Conservation (phyloP, 2,888 invertebrate genomes). For the Adelphocoris suturalis region DNA sequence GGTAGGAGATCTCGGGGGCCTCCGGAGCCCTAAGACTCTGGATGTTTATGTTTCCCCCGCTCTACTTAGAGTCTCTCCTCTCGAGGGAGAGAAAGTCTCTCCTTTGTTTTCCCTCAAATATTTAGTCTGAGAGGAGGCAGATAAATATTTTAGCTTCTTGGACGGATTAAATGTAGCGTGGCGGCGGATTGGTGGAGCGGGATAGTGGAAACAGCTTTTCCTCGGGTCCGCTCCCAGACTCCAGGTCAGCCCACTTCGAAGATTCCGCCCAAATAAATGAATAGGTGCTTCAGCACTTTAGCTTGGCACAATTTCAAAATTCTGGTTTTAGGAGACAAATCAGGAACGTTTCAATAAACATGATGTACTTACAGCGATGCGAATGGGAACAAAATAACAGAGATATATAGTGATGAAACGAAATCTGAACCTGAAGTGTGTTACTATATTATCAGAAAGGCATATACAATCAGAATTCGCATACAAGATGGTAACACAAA, state of each 20-base stretch:
- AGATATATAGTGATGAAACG: no score
- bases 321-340: no score
- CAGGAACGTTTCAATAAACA: no score
- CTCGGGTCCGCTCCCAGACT: neutral
- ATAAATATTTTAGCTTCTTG: conserved; percentile 64
- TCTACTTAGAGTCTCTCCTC: neutral
- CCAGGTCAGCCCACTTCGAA: neutral
- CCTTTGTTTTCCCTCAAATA: conserved; percentile 64
- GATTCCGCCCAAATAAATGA: neutral
- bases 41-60: conserved; percentile 60
- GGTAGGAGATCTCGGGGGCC: neutral
- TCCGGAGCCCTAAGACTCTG: conserved; percentile 36
- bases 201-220: conserved; percentile 2
- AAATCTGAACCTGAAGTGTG: no score
- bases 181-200: conserved; percentile 28
- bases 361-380: no score
- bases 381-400: no score
- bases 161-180: conserved; percentile 60
- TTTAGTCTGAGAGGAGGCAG: conserved; percentile 64
- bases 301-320: no score
- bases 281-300: no score
- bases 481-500: no score
- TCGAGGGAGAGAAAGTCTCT: conserved; percentile 24
- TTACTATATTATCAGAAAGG: no score
- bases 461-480: no score